phyloP scores from a whole-genome alignment of 1,140 invertebrate genomes.

The Harpegnathos saltator region DNA sequence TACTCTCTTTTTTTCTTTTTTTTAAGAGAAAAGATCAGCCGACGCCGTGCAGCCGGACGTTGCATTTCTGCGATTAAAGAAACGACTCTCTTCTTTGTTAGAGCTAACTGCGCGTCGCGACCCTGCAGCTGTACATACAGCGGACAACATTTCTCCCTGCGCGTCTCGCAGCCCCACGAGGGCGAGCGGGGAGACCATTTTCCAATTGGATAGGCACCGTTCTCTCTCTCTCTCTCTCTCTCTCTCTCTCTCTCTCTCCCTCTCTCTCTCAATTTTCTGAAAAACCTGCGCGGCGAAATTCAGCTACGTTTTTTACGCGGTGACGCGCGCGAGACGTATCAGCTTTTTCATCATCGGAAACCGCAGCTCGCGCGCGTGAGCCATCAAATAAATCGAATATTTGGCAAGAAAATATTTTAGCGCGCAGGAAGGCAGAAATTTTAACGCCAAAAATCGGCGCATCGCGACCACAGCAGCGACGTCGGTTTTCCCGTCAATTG shows the following conservation, averaged over 20 bases:
- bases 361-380: conserved; percentile 16
- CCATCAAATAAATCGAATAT: background rate
- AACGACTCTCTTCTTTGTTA: conserved; percentile 36
- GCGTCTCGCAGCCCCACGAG: conserved; percentile 27
- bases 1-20: no score
- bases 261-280: conserved; percentile 20
- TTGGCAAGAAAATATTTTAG: background rate
- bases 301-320: conserved; percentile 7
- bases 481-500: no score
- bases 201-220: conserved; percentile 34
- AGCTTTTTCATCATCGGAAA: conserved; percentile 39
- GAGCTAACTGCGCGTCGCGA: background rate
- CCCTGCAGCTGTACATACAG: conserved; percentile 27
- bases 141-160: conserved; percentile 16
- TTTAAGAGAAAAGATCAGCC: no score
- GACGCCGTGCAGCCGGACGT: no score
- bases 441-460: background rate
- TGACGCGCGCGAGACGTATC: conserved; percentile 9
- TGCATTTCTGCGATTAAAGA: no score
- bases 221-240: no score
- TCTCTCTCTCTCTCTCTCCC: no score
- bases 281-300: conserved; percentile 52
- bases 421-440: no score
- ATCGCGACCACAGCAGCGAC: background rate
- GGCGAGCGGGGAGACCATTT: conserved; percentile 20